phyloP scores from a whole-genome alignment of 2,888 invertebrate species.

The Macaria liturata region DNA sequence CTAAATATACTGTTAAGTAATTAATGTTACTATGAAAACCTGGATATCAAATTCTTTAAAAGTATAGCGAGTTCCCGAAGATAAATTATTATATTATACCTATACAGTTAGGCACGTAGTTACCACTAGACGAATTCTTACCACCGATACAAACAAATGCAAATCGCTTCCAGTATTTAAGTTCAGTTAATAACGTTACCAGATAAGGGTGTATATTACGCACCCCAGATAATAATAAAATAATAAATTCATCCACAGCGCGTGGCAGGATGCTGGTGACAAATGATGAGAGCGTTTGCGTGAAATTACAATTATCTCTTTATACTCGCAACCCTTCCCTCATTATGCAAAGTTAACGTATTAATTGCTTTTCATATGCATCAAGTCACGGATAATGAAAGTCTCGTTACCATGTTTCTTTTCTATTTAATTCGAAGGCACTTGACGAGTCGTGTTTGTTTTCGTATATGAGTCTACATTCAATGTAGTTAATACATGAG shows the following conservation, averaged over 20 bases:
- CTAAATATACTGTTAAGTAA: no score
- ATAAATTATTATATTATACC: no score
- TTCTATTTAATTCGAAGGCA: conserved; percentile 4
- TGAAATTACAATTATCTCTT: conserved; percentile 80
- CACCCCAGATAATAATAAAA: conserved; percentile 71
- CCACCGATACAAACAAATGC: not conserved
- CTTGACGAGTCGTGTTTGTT: conserved; percentile 1
- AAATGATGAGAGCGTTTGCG: conserved; percentile 71
- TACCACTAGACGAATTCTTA: no score
- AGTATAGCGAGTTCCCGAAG: no score
- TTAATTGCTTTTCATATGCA: conserved; percentile 54
- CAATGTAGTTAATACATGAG: conserved; percentile 11
- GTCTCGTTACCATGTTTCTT: conserved; percentile 13
- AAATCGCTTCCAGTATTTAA: conserved; percentile 23
- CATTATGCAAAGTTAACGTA: conserved; percentile 74
- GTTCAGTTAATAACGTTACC: conserved; percentile 43
- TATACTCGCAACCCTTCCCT: conserved; percentile 64
- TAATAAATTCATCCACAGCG: conserved; percentile 73
- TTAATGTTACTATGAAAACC: no score
- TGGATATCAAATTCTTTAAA: no score
- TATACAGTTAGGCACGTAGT: no score
- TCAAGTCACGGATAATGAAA: conserved; percentile 19
- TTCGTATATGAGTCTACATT: not conserved
- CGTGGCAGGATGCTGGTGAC: conserved; percentile 83
- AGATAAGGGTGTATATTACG: conserved; percentile 62